A percentile compares a stretch with the other conserved stretches of the same genome.
These are phyloP conservation scores for Acrossocheilus wenchowensis DNA, from an alignment of 2,797 vertebrate genomes.

Conservation along the genomic window DNA sequence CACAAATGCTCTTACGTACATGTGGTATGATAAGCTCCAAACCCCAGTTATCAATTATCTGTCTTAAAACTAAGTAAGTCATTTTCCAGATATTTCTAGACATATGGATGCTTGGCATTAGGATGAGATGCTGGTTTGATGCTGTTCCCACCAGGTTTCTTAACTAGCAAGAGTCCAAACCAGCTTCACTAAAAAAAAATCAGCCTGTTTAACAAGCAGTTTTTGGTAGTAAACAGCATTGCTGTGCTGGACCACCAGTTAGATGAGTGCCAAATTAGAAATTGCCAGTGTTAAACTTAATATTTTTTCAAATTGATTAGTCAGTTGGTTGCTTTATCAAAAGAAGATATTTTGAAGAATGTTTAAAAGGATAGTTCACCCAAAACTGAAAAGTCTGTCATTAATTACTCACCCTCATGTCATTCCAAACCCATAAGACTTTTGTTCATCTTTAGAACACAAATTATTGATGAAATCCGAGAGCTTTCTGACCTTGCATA, in stretches of 20 bases:
- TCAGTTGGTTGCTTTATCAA: neutral
- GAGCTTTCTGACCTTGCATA: no score
- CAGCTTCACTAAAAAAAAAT: neutral
- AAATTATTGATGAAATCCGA: no score
- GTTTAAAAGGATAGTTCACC: no score
- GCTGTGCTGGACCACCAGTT: neutral
- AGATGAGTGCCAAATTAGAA: neutral
- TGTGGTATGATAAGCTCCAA: neutral
- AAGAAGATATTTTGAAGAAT: no score
- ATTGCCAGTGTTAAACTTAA: neutral
- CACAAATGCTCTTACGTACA: neutral
- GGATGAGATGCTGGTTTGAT: neutral
- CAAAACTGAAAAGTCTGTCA: neutral
- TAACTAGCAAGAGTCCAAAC: neutral
- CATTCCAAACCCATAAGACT: neutral
- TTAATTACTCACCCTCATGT: neutral
- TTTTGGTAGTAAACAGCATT: neutral
- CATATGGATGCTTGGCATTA: neutral
- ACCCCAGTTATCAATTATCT: neutral
- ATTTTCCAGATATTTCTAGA: neutral
- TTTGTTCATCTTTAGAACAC: neutral
- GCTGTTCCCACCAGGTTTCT: neutral
- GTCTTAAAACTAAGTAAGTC: neutral
- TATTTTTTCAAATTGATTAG: no score
- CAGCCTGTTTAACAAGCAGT: neutral